Evolutionary conservation across 2,797 vertebrate genomes (phyloP).

Genomic region (Ficedula albicollis): DNA sequence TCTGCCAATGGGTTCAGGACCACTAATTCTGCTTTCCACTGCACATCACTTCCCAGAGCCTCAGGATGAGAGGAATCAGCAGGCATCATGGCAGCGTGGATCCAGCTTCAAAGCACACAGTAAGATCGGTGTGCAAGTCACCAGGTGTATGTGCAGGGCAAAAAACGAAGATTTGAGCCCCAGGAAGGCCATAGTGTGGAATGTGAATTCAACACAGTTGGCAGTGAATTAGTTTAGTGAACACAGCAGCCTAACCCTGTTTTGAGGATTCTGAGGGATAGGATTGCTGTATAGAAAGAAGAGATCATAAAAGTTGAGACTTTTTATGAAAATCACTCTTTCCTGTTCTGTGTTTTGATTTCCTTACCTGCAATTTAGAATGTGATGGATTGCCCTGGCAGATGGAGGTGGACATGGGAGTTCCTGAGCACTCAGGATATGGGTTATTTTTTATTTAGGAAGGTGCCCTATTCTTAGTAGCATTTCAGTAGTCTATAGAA

Average conservation of each 20-base stretch:
- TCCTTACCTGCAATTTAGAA: background rate
- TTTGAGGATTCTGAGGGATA: background rate
- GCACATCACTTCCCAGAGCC: background rate
- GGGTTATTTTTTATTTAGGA: background rate
- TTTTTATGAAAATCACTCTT: background rate
- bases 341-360: background rate
- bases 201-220: background rate
- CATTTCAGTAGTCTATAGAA: background rate
- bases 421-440: background rate
- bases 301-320: background rate
- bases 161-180: background rate
- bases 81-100: background rate
- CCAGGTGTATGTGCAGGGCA: background rate
- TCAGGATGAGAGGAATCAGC: background rate
- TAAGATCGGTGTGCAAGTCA: background rate
- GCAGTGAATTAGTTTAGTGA: background rate
- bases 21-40: conserved; percentile 10
- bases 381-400: background rate
- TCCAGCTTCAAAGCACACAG: background rate
- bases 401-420: background rate
- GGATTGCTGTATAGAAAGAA: background rate
- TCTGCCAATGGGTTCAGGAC: background rate
- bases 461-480: background rate
- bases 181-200: background rate
- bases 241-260: background rate